Conservation (phyloP, 2,888 invertebrate species). For the Gasteruption jaculator region DNA sequence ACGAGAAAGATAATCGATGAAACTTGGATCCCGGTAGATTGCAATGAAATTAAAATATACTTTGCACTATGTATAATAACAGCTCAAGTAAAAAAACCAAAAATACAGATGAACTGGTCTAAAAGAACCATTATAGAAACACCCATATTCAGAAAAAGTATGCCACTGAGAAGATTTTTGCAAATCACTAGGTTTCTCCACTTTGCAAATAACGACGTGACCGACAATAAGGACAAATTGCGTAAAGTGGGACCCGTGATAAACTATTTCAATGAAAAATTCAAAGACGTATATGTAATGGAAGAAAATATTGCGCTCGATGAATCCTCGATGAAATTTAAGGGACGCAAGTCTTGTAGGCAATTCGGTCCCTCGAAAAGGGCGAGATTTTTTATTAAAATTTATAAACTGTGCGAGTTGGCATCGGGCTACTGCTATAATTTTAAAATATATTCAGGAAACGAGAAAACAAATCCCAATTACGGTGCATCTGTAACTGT, state of each 20-base stretch:
- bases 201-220: slow-evolving; percentile 24
- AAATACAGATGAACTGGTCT: slow-evolving; percentile 25
- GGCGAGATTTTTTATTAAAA: slow-evolving; percentile 20
- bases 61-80: slow-evolving; percentile 26
- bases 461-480: slow-evolving; percentile 13
- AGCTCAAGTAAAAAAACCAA: slow-evolving; percentile 25
- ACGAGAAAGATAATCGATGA: slow-evolving; percentile 18
- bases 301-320: slow-evolving; percentile 22
- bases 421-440: slow-evolving; percentile 13
- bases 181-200: slow-evolving; percentile 19
- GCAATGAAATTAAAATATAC: slow-evolving; percentile 26
- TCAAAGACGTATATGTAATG: slow-evolving; percentile 20
- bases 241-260: slow-evolving; percentile 15
- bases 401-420: slow-evolving; percentile 19
- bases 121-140: slow-evolving; percentile 25
- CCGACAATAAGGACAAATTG: slow-evolving; percentile 12
- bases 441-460: slow-evolving; percentile 17
- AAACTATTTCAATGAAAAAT: slow-evolving; percentile 13
- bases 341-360: slow-evolving; percentile 16
- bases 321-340: slow-evolving; percentile 19
- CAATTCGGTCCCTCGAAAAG: slow-evolving; percentile 30
- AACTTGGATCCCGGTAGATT: slow-evolving; percentile 19
- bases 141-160: slow-evolving; percentile 23
- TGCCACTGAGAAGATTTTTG: slow-evolving; percentile 20
- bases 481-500: slow-evolving; percentile 17